Evolutionary conservation across 2,888 invertebrate species (phyloP).

Genomic region (Pyralis farinalis): DNA sequence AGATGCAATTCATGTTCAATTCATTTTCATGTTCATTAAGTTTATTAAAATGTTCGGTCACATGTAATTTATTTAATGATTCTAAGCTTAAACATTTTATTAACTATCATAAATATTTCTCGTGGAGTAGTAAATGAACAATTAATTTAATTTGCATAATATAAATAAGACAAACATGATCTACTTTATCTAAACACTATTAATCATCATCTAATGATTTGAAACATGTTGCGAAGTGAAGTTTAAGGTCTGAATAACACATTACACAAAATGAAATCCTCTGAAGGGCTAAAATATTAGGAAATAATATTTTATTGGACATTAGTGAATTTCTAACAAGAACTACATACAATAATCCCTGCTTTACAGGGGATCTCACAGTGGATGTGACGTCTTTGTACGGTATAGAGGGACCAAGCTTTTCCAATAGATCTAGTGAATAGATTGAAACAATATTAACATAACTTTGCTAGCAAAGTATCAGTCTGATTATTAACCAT

Average conservation of each 20-base stretch:
- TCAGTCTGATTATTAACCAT: too few relatives aligned
- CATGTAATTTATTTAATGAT: neutral
- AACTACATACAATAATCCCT: too few relatives aligned
- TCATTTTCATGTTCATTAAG: neutral
- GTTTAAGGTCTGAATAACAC: neutral
- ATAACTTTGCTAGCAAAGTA: too few relatives aligned
- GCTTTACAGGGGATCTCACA: too few relatives aligned
- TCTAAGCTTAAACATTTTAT: neutral
- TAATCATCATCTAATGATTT: neutral
- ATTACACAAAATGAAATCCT: neutral
- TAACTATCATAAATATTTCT: constrained; percentile 1
- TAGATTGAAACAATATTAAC: too few relatives aligned
- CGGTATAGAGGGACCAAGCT: too few relatives aligned
- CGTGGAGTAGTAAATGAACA: constrained; percentile 1
- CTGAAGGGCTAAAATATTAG: neutral
- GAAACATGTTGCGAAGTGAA: neutral
- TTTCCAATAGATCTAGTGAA: too few relatives aligned
- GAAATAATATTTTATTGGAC: neutral
- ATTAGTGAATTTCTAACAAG: too few relatives aligned
- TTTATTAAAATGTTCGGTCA: neutral
- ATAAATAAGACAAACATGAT: constrained; percentile 4
- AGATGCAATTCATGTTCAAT: neutral
- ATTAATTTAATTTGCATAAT: constrained; percentile 6
- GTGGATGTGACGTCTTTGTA: too few relatives aligned
- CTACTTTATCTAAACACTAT: neutral